Conservation (phyloP, 2,113 vertebrate genomes). For the Aegithalos caudatus region DNA sequence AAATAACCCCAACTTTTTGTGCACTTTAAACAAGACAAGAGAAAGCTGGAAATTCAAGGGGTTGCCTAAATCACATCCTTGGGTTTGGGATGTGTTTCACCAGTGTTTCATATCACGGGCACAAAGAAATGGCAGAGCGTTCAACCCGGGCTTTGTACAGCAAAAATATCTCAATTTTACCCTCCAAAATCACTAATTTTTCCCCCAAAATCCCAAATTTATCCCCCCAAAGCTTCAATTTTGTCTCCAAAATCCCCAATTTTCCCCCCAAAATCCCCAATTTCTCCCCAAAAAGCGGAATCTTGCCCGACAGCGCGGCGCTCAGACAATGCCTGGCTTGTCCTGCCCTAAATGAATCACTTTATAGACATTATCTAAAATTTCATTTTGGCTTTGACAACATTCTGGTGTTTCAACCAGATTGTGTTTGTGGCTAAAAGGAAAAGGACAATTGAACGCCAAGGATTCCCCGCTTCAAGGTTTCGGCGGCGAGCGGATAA, state of each 20-base stretch:
- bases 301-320: neutral
- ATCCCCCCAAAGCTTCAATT: no score
- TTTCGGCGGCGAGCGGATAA: rapidly evolving
- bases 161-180: neutral
- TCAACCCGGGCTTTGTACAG: neutral
- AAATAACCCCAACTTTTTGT: no score
- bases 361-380: rapidly evolving
- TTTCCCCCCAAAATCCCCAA: neutral
- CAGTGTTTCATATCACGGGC: neutral
- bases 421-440: neutral
- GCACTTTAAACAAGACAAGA: neutral
- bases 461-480: rapidly evolving
- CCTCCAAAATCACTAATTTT: neutral
- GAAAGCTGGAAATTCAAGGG: no score
- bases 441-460: rapidly evolving
- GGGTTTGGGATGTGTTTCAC: neutral
- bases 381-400: neutral
- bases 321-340: neutral
- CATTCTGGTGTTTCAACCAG: rapidly evolving
- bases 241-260: neutral
- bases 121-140: rapidly evolving
- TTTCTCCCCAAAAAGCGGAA: no score
- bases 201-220: neutral
- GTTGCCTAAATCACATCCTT: no score
- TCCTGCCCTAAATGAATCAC: neutral